Evolutionary conservation across 2,113 vertebrate species (phyloP).

Genomic region (Podarcis cretensis): DNA sequence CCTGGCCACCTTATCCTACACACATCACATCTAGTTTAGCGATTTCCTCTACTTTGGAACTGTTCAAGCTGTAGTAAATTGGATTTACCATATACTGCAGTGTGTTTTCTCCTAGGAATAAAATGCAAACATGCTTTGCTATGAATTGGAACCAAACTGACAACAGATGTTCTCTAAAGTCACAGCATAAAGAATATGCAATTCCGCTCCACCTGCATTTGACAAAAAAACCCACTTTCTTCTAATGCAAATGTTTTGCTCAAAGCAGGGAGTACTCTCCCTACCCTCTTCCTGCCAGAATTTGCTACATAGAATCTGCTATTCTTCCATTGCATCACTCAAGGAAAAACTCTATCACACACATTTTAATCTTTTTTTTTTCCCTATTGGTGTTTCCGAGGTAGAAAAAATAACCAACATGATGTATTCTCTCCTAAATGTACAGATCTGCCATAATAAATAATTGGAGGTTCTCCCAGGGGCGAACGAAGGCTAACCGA

Average conservation of each 20-base stretch:
- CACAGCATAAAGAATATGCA: background rate
- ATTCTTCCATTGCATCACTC: background rate
- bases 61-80: background rate
- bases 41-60: background rate
- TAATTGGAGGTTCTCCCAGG: background rate
- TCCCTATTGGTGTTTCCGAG: background rate
- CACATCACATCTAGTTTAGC: background rate
- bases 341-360: background rate
- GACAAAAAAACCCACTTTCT: background rate
- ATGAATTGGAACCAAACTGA: background rate
- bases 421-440: background rate
- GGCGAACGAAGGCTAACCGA: too few species aligned
- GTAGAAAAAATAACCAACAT: background rate
- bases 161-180: conserved; percentile 12
- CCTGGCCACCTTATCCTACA: background rate
- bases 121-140: background rate
- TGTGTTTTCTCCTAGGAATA: background rate
- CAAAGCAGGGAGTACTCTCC: background rate
- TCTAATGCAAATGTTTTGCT: conserved; percentile 17
- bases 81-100: background rate
- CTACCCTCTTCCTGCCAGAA: background rate
- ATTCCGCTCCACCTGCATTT: conserved; percentile 3
- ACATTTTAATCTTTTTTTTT: background rate
- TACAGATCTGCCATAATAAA: background rate
- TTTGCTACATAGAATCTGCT: conserved; percentile 2